Evolutionary conservation across 1,140 invertebrate genomes (phyloP), one percentile per base, ranked within the genome.

Genomic region (Drosophila malerkotliana): DNA sequence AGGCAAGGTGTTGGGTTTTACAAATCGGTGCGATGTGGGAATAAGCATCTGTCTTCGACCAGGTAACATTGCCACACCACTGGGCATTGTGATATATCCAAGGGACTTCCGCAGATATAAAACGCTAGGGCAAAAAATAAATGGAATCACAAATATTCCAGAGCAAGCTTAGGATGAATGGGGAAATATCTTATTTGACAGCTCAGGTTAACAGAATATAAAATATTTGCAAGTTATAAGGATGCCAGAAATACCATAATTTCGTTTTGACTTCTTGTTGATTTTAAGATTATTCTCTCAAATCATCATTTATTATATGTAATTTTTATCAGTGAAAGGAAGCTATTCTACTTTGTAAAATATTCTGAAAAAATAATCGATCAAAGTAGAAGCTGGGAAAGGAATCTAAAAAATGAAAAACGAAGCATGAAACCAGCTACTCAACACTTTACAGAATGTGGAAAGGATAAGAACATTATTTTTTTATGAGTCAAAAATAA

Each of bases 1-100:
- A 39, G 63, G 44, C n/a, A 55, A 75, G 72, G 72, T 76, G 61
- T 76, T 56, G 39, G 72, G 72, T 55, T 76, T 75, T 67, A 76
- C 72, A 76, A 76, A 75, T 75, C 62, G 72, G 24, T 76, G 51
- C 49, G 62, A 63, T 74, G 53, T 75, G 47, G 39, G 72, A 75
- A 75, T 57, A 64, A 52, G 48, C 72, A 75, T 75, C 61, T 75
- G 72, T 75, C 32, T 52, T 49, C 45, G 12, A 57, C 39, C 34
- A 41, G 34, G 60, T 56, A 24, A 37, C 44, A 32, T 21, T n/a
- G 51, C 45, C 21, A 41, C 28, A 32, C 37, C 54, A 18, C 71
- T 58, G 71, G 10, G 52, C 49, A 58, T 75, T 18, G 18, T 9
- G 41, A 34, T 64, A 18, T 57, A 39, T 49, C 52, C 51, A 24